Percentiles rank a stretch among this genome's conserved stretches.
These are phyloP conservation scores for Heterotilapia buettikoferi DNA, from an alignment of 2,113 vertebrate genomes.

Conservation along the genomic window DNA sequence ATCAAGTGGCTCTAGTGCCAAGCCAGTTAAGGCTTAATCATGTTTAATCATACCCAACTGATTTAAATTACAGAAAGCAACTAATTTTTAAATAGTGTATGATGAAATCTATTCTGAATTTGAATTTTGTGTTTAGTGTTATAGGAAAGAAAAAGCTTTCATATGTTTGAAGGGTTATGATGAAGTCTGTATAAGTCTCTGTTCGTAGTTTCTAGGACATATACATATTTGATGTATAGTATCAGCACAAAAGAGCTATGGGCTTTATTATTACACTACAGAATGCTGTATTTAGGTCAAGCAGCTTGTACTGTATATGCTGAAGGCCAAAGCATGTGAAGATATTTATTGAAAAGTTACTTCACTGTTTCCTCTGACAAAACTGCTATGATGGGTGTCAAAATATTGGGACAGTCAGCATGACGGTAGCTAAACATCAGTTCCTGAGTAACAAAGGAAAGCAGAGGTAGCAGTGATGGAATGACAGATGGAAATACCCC, in stretches of 20 bases:
- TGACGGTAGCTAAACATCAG: background rate
- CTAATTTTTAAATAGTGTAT: background rate
- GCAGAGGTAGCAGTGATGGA: background rate
- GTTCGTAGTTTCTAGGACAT: background rate
- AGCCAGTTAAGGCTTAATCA: background rate
- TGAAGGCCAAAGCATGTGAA: background rate
- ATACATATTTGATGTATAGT: background rate
- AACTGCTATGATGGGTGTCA: constrained; percentile 27
- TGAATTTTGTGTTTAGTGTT: background rate
- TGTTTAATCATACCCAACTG: background rate
- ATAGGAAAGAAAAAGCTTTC: background rate
- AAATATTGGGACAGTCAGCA: constrained; percentile 12
- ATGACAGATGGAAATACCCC: constrained; percentile 12
- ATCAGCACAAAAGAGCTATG: background rate
- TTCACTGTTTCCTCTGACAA: constrained; percentile 8
- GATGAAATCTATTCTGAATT: background rate
- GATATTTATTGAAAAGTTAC: background rate
- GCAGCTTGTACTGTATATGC: background rate
- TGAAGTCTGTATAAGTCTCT: background rate
- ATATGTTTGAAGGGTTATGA: background rate
- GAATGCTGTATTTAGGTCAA: constrained; percentile 12
- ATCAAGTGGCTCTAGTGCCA: background rate
- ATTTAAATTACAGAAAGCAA: background rate
- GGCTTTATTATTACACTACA: background rate
- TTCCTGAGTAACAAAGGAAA: background rate